Percentiles rank a stretch among this genome's conserved stretches.
These are phyloP conservation scores for Quadriops clusia DNA, from an alignment of 2,888 invertebrate genomes.

Conservation along the genomic window DNA sequence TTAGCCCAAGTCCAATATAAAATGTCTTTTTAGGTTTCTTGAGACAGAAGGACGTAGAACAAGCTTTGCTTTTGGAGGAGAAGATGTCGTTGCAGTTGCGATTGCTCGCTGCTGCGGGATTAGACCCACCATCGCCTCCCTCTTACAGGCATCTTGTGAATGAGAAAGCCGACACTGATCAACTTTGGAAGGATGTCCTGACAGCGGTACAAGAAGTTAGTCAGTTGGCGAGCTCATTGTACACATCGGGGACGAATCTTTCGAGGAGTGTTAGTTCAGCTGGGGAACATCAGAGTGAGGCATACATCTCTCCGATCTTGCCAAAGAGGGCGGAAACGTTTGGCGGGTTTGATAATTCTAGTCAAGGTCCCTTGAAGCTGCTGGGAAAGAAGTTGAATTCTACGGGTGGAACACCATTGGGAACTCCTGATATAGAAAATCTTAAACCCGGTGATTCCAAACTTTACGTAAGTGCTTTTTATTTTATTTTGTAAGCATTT, in stretches of 20 bases:
- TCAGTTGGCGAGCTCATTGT: constrained; percentile 60
- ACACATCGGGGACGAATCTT: constrained; percentile 63
- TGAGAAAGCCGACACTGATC: constrained; percentile 64
- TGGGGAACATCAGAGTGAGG: constrained; percentile 80
- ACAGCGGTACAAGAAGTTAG: constrained; percentile 66
- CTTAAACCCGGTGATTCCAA: constrained; percentile 34
- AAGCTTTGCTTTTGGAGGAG: constrained; percentile 75
- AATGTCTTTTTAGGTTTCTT: constrained; percentile 53
- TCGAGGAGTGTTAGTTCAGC: constrained; percentile 89
- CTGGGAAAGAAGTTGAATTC: constrained; percentile 31
- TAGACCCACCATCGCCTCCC: constrained; percentile 49
- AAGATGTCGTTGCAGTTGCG: constrained; percentile 77
- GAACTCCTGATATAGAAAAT: constrained; percentile 34
- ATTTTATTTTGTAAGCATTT: constrained; percentile 4
- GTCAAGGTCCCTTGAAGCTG: constrained; percentile 29
- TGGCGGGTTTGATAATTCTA: constrained; percentile 75
- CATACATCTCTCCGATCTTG: constrained; percentile 73
- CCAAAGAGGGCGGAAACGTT: constrained; percentile 93
- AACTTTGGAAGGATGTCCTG: constrained; percentile 74
- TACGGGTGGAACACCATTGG: constrained; percentile 29
- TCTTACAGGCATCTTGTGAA: constrained; percentile 67
- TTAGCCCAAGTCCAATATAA: background rate
- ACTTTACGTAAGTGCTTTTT: constrained; percentile 29
- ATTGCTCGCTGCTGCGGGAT: constrained; percentile 57
- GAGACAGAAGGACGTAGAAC: constrained; percentile 77